Evolutionary conservation across 2,797 vertebrate species (phyloP).

Genomic region (Chelmon rostratus): DNA sequence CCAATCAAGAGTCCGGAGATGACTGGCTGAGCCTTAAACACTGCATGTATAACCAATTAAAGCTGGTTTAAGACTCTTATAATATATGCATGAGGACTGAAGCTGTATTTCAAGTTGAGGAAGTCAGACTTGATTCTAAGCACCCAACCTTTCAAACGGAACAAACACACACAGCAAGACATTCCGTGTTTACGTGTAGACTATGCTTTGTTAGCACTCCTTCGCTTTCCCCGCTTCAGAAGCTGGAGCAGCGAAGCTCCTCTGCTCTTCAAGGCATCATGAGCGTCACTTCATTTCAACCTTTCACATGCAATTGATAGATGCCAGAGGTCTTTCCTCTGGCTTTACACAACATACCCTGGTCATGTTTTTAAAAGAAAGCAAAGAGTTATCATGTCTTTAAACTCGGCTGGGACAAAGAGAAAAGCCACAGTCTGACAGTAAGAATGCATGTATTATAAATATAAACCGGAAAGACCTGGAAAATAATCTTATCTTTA

Average conservation of each 20-base stretch:
- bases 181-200: background rate
- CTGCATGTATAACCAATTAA: background rate
- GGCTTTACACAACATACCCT: slow-evolving; percentile 32
- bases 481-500: slow-evolving; percentile 16
- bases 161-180: slow-evolving; percentile 2
- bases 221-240: background rate
- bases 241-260: background rate
- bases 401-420: background rate
- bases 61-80: background rate
- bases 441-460: background rate
- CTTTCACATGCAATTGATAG: slow-evolving; percentile 32
- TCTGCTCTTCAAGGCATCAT: background rate
- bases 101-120: slow-evolving; percentile 49
- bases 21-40: background rate
- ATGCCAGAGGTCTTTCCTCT: slow-evolving; percentile 15
- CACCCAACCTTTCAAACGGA: background rate
- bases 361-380: too few relatives aligned
- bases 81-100: background rate
- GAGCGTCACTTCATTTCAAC: slow-evolving; percentile 19
- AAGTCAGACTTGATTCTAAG: slow-evolving; percentile 36
- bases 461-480: slow-evolving; percentile 19
- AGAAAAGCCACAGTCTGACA: background rate
- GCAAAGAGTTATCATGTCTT: slow-evolving; percentile 3
- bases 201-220: slow-evolving; percentile 12
- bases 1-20: background rate